These are phyloP conservation scores for Aphidoletes aphidimyza DNA, from an alignment of 2,888 invertebrate species.

Conservation along the genomic window DNA sequence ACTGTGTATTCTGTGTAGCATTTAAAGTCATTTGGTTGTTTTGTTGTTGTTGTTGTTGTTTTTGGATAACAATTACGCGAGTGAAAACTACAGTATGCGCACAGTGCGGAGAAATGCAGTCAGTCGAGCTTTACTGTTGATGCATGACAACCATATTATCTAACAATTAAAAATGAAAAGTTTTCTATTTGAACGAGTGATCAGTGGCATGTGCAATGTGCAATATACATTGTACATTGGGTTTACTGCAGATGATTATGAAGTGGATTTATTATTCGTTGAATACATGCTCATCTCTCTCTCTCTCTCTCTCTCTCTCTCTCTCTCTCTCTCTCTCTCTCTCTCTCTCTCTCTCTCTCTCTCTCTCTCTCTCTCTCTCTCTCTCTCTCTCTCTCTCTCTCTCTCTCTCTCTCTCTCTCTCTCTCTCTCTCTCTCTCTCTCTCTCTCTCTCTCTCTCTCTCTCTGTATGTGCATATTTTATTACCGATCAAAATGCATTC, in stretches of 20 bases:
- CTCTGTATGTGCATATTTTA: not conserved
- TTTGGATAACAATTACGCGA: not conserved
- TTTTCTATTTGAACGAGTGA: conserved; percentile 10
- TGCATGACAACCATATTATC: conserved; percentile 38
- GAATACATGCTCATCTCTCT: no score
- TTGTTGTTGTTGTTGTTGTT: not conserved
- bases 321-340: no score
- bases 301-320: no score
- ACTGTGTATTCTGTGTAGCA: no score
- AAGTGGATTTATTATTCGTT: no score
- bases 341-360: no score
- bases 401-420: no score
- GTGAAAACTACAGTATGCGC: not conserved
- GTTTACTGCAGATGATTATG: not conserved
- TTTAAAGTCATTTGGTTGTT: no score
- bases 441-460: no score
- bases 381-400: no score
- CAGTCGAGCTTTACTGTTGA: not conserved
- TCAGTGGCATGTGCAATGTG: not conserved
- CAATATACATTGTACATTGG: not conserved
- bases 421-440: no score
- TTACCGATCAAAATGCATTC: conserved; percentile 30
- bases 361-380: no score
- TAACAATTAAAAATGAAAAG: conserved; percentile 39
- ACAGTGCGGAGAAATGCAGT: not conserved